These are phyloP conservation scores for Metridium senile DNA, from an alignment of 92 coral and sea anemone species.

Conservation along the genomic window DNA sequence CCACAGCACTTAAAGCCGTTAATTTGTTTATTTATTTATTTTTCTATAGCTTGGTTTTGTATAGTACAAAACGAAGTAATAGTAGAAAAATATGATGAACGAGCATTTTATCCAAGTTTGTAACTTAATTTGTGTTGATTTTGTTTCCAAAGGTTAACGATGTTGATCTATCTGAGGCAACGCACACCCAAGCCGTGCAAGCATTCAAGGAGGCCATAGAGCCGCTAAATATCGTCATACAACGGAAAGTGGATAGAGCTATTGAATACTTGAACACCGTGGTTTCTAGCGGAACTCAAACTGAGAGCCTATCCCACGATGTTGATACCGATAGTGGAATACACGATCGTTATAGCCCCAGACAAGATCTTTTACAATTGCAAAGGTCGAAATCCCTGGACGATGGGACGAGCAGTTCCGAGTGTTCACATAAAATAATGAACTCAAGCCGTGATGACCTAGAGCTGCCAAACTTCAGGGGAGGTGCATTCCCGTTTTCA, in stretches of 20 bases:
- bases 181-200: constrained; percentile 89
- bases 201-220: constrained; percentile 87
- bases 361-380: constrained; percentile 72
- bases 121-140: too few relatives aligned
- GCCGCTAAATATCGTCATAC: constrained; percentile 69
- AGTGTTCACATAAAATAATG: constrained; percentile 74
- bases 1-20: too few relatives aligned
- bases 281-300: constrained; percentile 86
- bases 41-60: too few relatives aligned
- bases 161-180: constrained; percentile 80
- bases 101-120: too few relatives aligned
- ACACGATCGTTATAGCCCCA: constrained; percentile 87
- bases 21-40: too few relatives aligned
- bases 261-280: constrained; percentile 63
- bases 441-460: constrained; percentile 80
- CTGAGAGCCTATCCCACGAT: constrained; percentile 77
- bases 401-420: constrained; percentile 91
- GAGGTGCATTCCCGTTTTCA: constrained; percentile 61
- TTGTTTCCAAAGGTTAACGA: constrained; percentile 71
- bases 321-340: constrained; percentile 90
- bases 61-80: too few relatives aligned
- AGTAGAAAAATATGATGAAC: too few relatives aligned
- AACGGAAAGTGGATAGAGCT: constrained; percentile 61
- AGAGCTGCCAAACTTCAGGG: constrained; percentile 69
- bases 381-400: constrained; percentile 77